Evolutionary conservation across 2,797 vertebrate species (phyloP), one percentile per base, ranked within the genome.

Genomic region (Sebastes iracundus): DNA sequence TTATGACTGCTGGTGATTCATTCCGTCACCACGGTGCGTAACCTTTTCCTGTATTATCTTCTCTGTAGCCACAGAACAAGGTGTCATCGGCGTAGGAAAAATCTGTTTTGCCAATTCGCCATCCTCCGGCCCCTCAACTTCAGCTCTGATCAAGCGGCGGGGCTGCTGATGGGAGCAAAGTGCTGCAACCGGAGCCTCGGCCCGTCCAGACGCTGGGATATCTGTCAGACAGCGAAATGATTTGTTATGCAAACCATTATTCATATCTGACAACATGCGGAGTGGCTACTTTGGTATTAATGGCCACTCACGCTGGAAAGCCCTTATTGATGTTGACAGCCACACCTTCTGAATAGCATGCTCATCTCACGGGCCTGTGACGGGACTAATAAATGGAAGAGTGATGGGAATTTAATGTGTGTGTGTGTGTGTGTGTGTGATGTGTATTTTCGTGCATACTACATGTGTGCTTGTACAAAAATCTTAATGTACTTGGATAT

Each of bases 171-270:
- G 83, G 85, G 86, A 85, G 88, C 87, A 86, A 79, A 87, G 87
- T 78, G 89, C 83, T 58, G 77, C 46, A 81, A 86, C 88, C 81
- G 18, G 61, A 85, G 77, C 75, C 87, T 67, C 73, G 7, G 42
- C 68, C 61, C 16, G 12, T 27, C 71, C 89, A 67, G 32, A 72
- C 38, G 59, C 82, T 25, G 80, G 75, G 46, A 87, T 91, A 87
- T 90, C 91, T 94, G 92, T 94, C 94, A 93, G 82, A 86, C 77
- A 28, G 88, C 18, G 11, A 80, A 88, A 93, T 92, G 91, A 95
- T 95, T 95, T 93, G 92, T 93, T 94, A 95, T 93, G 93, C 92
- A 92, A 93, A 92, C 84, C 93, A 91, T 95, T 93, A 94, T 94
- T 95, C 93, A 93, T 92, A 91, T 92, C 66, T 93, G 95, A 94